Evolutionary conservation across 2,797 vertebrate genomes (phyloP), one percentile per base, ranked within the genome.

Genomic region (Lepus oiostolus): DNA sequence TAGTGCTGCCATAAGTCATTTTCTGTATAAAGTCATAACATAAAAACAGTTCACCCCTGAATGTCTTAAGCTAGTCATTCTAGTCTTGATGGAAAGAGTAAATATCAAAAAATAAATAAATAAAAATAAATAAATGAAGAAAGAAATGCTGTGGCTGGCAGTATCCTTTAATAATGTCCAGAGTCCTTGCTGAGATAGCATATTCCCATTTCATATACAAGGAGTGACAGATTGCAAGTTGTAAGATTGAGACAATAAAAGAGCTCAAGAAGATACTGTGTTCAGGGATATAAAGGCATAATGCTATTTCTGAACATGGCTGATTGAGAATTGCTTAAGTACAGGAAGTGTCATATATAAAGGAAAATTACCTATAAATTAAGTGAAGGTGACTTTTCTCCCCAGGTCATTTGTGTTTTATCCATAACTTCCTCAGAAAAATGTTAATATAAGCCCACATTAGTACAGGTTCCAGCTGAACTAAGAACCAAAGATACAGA

Each of bases 81-180:
- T 67, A 79, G 19, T 87, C 71, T 94, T 93, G 76, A 81, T 47
- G 79, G 14, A 75, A 90, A 90, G 38, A 94, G 19, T 42, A 90
- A 91, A 85, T 60, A 24, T 42, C 42, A 63, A 50, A 80, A 42
- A 84, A 86, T 19, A 22, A 60, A 67, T 4, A 22, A 32, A 83
- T 14, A 71, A 26, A 16, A 7, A n/a, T 47, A 14, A 47, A 72
- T 5, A 14, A 32, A 81, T 2, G 22, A 42, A 52, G 50, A 72
- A 90, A 87, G 28, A 85, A 87, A 71, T 82, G 63, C 42, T 90
- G 26, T 76, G 60, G 32, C 16, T 81, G 24, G 68, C 82, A 94
- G 83, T 88, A n/a, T 58, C 81, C 65, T 65, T 91, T 91, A 93
- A 77, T 88, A 88, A 83, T 7, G 7, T 79, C 83, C 60, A 62